Percentiles rank a stretch among this genome's conserved stretches.
Evolutionary conservation across 2,888 invertebrate genomes (phyloP).

Genomic region (Cecidostiba fungosa): DNA sequence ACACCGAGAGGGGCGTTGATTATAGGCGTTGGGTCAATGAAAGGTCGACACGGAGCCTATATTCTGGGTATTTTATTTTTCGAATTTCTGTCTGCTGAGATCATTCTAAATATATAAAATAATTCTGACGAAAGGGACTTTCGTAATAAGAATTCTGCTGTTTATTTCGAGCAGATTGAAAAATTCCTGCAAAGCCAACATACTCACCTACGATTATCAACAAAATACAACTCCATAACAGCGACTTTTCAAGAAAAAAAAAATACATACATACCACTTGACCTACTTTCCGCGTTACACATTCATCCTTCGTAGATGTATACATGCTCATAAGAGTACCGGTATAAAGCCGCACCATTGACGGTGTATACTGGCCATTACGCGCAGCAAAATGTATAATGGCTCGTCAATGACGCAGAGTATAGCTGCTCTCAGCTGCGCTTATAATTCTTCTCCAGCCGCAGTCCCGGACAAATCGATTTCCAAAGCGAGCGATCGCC

Average conservation of each 20-base stretch:
- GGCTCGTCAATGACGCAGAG: not conserved
- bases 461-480: conserved; percentile 23
- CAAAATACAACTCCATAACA: not conserved
- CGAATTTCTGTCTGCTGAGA: not conserved
- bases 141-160: not conserved
- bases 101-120: not conserved
- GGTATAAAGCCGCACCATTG: not conserved
- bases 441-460: conserved; percentile 3
- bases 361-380: not conserved
- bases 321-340: not conserved
- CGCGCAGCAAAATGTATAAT: not conserved
- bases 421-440: conserved; percentile 11
- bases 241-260: not conserved
- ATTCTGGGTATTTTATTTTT: conserved; percentile 2
- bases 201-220: not conserved
- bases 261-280: not conserved
- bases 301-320: not conserved
- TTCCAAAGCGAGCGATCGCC: conserved; percentile 13
- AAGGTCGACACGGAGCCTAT: too few species aligned
- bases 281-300: conserved; percentile 3
- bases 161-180: not conserved
- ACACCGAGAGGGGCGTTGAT: not conserved
- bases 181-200: not conserved
- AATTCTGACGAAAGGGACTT: not conserved
- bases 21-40: conserved; percentile 27